These are phyloP conservation scores for Bothrops jararaca DNA, from an alignment of 2,113 vertebrate genomes.

Conservation along the genomic window DNA sequence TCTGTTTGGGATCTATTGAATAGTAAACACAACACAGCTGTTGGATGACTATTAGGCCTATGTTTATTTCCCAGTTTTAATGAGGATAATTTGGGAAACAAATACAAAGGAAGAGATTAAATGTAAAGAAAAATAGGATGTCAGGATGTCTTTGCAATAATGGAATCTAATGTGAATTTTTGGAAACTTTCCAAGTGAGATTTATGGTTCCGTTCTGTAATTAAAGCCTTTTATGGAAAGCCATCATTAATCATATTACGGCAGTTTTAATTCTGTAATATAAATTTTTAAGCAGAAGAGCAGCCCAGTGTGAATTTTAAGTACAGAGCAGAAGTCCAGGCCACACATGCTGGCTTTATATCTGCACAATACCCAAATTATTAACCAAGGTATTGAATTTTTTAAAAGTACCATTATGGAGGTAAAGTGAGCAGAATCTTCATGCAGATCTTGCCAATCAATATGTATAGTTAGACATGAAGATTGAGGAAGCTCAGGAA, in stretches of 20 bases:
- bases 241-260: not conserved
- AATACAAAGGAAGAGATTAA: not conserved
- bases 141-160: not conserved
- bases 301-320: not conserved
- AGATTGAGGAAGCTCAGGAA: not conserved
- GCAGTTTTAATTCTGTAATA: not conserved
- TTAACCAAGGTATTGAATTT: not conserved
- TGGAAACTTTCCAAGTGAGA: constrained; percentile 12
- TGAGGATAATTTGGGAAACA: not conserved
- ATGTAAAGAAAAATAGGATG: not conserved
- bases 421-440: not conserved
- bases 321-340: not conserved
- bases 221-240: not conserved
- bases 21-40: not conserved
- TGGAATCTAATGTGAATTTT: not conserved
- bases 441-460: not conserved
- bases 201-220: not conserved
- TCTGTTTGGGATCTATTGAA: not conserved
- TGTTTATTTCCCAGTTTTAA: constrained; percentile 1
- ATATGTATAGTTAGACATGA: not conserved
- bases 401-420: not conserved
- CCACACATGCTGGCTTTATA: not conserved
- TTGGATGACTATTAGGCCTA: not conserved
- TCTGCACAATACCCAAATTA: not conserved
- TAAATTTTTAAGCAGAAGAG: not conserved